Evolutionary conservation across 2,888 invertebrate species (phyloP), one percentile per base, ranked within the genome.

Genomic region (Clivina fossor): DNA sequence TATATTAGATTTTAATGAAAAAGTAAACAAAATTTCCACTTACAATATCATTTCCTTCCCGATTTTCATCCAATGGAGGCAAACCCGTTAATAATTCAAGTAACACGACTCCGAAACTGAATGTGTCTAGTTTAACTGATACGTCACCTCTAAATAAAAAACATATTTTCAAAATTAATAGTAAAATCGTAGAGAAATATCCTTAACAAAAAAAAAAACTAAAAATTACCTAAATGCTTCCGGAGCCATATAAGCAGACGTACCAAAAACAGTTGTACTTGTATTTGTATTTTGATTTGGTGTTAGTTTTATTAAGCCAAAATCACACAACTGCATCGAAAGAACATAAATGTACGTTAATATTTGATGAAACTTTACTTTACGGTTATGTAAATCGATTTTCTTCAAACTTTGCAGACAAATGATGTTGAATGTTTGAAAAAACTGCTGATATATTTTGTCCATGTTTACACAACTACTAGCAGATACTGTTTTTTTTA

Each of bases 41-140:
- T 3, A 77, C 68, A 76, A 84, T 72, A 71, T 77, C 80, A 58
- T 65, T 72, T 19, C 79, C 80, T 55, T 79, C 76, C 59, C 83
- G 73, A 35, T 73, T 71, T 49, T 77, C 74, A 62, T 87, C 82
- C 60, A 80, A 78, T 0, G 87, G 82, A 47, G 81, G 77, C 43
- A 85, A 72, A 3, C 88, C 86, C 22, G 88, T 88, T 32, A 88
- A 69, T 13, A 88, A 67, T 71, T 90, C 89, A 33, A 88, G 69
- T 13, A 89, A 67, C 1, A 89, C 89, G 58, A 90, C 84, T 1
- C 90, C 90, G 75, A 81, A 88, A 67, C 88, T 87, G 69, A 82
- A 90, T 2, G 86, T 80, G 68, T 90, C 90, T 62, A 84, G 78
- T 74, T 88, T 86, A 15, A 83, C 80, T n/a, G 88, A 86, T 40